Evolutionary conservation across 92 coral and sea anemone species (phyloP).

Genomic region (Phenganax subtilis): DNA sequence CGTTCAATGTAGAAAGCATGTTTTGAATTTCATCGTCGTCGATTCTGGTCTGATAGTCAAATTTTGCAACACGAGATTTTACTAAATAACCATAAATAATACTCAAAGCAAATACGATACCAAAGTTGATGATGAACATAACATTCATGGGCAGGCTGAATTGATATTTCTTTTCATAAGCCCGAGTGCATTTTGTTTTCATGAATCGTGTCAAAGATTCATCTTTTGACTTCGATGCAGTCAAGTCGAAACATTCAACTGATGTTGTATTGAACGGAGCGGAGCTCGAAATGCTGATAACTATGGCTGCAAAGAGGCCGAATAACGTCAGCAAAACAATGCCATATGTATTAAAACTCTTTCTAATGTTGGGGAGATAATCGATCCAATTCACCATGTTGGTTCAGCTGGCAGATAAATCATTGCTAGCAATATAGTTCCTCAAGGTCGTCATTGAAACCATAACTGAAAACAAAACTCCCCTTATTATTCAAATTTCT

Average conservation of each 20-base stretch:
- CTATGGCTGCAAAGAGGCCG: not conserved
- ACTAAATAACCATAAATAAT: conserved; percentile 17
- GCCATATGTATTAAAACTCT: conserved; percentile 9
- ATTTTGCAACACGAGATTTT: conserved; percentile 16
- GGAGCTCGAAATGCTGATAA: not conserved
- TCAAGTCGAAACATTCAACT: not conserved
- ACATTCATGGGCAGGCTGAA: not conserved
- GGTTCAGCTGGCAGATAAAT: not conserved
- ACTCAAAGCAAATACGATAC: conserved; percentile 12
- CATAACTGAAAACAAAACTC: too few species aligned
- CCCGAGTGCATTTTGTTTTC: not conserved
- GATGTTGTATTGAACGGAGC: not conserved
- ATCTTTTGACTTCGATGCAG: not conserved
- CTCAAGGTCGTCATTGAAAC: too few species aligned
- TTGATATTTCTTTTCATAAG: conserved; percentile 3
- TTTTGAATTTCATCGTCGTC: not conserved
- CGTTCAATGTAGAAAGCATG: not conserved
- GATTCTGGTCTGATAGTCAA: conserved; percentile 5
- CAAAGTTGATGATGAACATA: conserved; percentile 8
- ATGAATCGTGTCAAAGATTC: not conserved
- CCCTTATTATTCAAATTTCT: too few species aligned
- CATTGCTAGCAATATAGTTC: too few species aligned
- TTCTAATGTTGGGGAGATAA: not conserved
- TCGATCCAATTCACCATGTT: not conserved
- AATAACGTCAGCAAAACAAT: conserved; percentile 2